Evolutionary conservation across 2,113 vertebrate species (phyloP).

Genomic region (Microcebus ravelobensis): DNA sequence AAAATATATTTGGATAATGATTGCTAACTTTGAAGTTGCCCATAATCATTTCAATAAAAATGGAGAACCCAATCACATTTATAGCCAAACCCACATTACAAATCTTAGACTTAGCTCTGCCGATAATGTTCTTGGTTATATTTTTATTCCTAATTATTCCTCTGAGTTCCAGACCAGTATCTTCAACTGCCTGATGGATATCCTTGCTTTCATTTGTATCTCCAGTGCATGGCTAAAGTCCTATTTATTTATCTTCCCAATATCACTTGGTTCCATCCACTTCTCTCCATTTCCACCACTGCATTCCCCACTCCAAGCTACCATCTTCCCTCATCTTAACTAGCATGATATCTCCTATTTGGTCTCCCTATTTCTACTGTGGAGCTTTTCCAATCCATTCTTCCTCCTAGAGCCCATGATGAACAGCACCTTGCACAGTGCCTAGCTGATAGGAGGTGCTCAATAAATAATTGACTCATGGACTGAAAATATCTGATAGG

Average conservation of each 20-base stretch:
- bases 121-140: neutral
- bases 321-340: neutral
- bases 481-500: neutral
- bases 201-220: neutral
- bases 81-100: neutral
- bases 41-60: neutral
- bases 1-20: constrained; percentile 23
- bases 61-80: neutral
- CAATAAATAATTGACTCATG: neutral
- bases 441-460: neutral
- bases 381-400: neutral
- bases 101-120: neutral
- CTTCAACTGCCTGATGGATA: neutral
- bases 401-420: neutral
- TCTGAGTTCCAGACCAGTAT: neutral
- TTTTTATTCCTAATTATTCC: neutral
- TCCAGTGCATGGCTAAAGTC: neutral
- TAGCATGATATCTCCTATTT: neutral
- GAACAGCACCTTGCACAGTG: neutral
- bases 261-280: neutral
- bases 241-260: neutral
- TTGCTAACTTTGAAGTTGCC: neutral
- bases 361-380: neutral
- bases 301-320: neutral
- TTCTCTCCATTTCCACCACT: neutral